Conservation (phyloP, 2,888 invertebrate genomes). For the Vanessa cardui region DNA sequence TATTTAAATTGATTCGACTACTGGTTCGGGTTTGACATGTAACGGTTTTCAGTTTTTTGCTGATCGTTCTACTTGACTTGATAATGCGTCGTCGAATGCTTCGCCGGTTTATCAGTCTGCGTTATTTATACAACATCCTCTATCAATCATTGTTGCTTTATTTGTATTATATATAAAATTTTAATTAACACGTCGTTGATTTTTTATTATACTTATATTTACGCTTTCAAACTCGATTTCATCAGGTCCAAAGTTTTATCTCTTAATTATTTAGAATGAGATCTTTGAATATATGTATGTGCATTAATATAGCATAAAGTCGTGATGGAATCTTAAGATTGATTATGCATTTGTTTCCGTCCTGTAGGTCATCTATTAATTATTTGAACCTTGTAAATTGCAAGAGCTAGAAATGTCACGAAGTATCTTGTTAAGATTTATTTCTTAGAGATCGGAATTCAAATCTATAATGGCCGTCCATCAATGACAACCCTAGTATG, state of each 20-base stretch:
- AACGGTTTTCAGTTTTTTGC: conserved; percentile 25
- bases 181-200: no score
- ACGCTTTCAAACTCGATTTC: neutral
- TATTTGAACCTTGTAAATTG: neutral
- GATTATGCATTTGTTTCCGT: neutral
- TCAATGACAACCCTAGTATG: conserved; percentile 3
- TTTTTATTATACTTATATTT: neutral
- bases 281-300: neutral
- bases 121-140: conserved; percentile 1
- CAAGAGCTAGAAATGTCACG: neutral
- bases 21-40: conserved; percentile 11
- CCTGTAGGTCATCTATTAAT: neutral
- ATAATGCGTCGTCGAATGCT: conserved; percentile 5
- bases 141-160: neutral
- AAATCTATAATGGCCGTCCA: no score
- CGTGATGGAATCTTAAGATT: neutral
- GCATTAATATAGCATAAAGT: neutral
- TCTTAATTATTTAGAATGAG: no score
- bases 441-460: no score
- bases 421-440: neutral
- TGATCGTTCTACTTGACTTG: conserved; percentile 10
- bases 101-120: conserved; percentile 9
- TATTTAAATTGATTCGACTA: conserved; percentile 16
- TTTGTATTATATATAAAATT: neutral
- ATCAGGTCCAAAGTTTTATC: no score